Percentiles rank a stretch among this genome's conserved stretches.
These are phyloP conservation scores for Emydoidea blandingii DNA, from an alignment of 2,797 vertebrate genomes.

Conservation along the genomic window DNA sequence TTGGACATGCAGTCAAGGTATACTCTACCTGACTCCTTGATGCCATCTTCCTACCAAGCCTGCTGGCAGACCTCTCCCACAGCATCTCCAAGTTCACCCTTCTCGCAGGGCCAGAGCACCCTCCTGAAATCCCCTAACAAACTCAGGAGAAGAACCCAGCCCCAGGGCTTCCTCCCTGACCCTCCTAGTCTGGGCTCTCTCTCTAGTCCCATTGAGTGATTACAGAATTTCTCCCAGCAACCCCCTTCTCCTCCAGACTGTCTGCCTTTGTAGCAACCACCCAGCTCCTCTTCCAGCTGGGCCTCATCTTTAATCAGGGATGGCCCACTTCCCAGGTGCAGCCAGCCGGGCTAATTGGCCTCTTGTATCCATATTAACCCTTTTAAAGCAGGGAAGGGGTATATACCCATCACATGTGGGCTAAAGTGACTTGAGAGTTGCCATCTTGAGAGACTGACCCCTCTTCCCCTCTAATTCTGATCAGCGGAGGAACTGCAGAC, in stretches of 20 bases:
- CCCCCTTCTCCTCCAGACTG: neutral
- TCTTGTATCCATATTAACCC: neutral
- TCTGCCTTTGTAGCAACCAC: neutral
- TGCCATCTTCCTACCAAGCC: neutral
- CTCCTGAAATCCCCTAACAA: neutral
- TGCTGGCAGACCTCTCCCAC: neutral
- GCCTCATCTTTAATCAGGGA: neutral
- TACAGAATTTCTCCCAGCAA: neutral
- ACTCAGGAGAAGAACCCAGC: neutral
- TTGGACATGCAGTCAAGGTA: neutral
- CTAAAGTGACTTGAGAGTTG: neutral
- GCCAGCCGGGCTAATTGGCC: neutral
- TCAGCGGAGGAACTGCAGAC: neutral
- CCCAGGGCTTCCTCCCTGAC: neutral
- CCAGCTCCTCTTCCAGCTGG: neutral
- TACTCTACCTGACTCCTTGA: neutral
- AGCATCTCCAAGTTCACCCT: neutral
- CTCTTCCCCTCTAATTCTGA: neutral
- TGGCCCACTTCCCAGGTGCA: neutral
- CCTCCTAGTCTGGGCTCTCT: neutral
- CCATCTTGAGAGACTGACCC: neutral
- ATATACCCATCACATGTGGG: neutral
- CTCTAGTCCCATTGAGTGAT: neutral
- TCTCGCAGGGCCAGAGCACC: neutral
- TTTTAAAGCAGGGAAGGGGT: neutral